Evolutionary conservation across 2,888 invertebrate species (phyloP).

Genomic region (Drosophila gaucha): DNA sequence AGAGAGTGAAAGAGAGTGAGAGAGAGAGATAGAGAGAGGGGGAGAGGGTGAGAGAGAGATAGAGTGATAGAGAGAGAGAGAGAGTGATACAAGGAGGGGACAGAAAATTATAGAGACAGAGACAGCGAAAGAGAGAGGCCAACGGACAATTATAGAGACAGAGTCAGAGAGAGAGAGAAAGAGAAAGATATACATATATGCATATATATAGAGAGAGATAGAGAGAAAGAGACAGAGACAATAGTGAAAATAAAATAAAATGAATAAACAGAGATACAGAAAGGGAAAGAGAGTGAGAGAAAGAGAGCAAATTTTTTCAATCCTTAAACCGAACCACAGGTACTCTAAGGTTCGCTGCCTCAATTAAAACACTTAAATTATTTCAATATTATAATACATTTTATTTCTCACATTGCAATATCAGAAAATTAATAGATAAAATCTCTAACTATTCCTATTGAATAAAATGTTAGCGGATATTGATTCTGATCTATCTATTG

Average conservation of each 20-base stretch:
- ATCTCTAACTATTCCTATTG: neutral
- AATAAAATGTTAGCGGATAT: neutral
- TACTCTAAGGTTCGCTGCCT: neutral
- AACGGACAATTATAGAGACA: neutral
- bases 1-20: neutral
- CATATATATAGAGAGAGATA: neutral
- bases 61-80: too few species aligned
- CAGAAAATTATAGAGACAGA: too few species aligned
- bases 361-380: neutral
- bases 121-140: neutral
- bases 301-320: too few species aligned
- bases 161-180: neutral
- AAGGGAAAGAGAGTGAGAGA: too few species aligned
- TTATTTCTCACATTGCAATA: too few species aligned
- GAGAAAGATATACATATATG: neutral
- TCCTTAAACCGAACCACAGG: too few species aligned
- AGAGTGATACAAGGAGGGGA: too few species aligned
- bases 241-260: too few species aligned
- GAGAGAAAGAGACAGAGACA: neutral
- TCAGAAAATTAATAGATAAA: neutral
- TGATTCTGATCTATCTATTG: neutral
- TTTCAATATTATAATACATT: neutral
- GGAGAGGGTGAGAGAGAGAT: neutral
- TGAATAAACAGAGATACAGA: too few species aligned
- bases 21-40: neutral